Percentiles rank a stretch among this genome's conserved stretches.
Conservation (phyloP, 1,140 invertebrate genomes). For the Dinoponera quadriceps region DNA sequence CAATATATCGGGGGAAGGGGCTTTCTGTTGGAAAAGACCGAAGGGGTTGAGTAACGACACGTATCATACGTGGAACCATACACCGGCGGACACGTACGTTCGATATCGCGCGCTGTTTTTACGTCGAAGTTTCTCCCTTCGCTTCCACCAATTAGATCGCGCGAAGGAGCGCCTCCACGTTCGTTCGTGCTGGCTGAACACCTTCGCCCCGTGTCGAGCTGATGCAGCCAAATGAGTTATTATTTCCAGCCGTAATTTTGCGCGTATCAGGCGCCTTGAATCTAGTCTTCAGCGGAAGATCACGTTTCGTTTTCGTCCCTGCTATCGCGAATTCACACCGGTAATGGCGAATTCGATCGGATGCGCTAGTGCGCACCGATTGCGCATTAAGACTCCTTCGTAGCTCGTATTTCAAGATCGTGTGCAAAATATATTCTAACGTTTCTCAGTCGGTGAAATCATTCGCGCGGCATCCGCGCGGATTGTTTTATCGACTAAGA, state of each 20-base stretch:
- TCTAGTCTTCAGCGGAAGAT: not conserved
- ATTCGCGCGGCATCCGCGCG: no score
- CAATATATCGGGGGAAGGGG: slow-evolving; percentile 63
- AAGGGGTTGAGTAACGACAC: slow-evolving; percentile 77
- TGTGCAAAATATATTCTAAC: no score
- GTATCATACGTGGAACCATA: slow-evolving; percentile 78
- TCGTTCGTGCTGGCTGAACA: slow-evolving; percentile 17
- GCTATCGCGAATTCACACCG: not conserved
- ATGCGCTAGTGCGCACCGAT: no score
- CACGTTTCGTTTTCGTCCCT: not conserved
- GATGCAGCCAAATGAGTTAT: slow-evolving; percentile 21
- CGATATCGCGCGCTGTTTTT: slow-evolving; percentile 76
- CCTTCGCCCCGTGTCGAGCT: slow-evolving; percentile 11
- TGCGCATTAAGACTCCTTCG: no score
- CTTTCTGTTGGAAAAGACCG: slow-evolving; percentile 69
- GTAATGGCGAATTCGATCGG: no score
- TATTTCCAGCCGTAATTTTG: slow-evolving; percentile 32
- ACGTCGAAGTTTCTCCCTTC: slow-evolving; percentile 74
- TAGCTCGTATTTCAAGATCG: no score
- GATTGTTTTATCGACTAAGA: no score
- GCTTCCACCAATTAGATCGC: slow-evolving; percentile 76
- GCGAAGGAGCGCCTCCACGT: slow-evolving; percentile 64
- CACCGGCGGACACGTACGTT: slow-evolving; percentile 77
- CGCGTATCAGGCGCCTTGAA: not conserved
- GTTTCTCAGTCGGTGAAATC: no score